Evolutionary conservation across 2,113 vertebrate genomes (phyloP), one percentile per base, ranked within the genome.

Genomic region (Octodon degus): DNA sequence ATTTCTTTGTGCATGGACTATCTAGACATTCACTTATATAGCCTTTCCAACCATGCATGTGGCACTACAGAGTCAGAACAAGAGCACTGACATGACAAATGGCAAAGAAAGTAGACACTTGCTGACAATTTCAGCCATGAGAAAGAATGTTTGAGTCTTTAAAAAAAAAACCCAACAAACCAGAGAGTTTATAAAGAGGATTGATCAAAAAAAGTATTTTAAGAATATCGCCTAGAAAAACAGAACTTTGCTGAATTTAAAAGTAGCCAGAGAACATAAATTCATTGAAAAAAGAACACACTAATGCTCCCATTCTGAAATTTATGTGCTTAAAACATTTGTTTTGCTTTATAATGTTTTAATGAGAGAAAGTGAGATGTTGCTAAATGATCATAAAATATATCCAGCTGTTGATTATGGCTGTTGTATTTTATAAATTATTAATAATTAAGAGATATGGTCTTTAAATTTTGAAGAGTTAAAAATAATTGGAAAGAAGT

Each of bases 331-430:
- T 89, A 60, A 86, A 25, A 80, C 13, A 79, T 90, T 68, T 55
- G 22, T 89, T 96, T 91, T 34, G 7, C 47, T 94, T 85, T 90
- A 92, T 62, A 70, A 67, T 81, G 16, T 50, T 93, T 96, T 81
- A 70, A 81, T 91, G 37, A 93, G 27, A 1, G 5, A 83, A 94
- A 93, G 24, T 77, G 58, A 94, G 22, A 34, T 67, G 30, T 81
- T 11, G 20, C 82, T 88, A 94, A 87, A 50, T 87, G 67, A 67
- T 76, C 53, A 87, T 89, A 93, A 95, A 88, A 92, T 74, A 92
- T 50, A 90, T 30, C 9, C 19, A 86, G 27, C 27, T 96, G 74
- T 83, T 72, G 40, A 67, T 86, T 88, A 68, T 93, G 65, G 17
- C 12, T 60, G 53, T 58, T 89, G 8, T 2, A 72, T 77, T 92